These are phyloP conservation scores for Ormyrus labotus DNA, from an alignment of 2,888 invertebrate species.

Conservation along the genomic window DNA sequence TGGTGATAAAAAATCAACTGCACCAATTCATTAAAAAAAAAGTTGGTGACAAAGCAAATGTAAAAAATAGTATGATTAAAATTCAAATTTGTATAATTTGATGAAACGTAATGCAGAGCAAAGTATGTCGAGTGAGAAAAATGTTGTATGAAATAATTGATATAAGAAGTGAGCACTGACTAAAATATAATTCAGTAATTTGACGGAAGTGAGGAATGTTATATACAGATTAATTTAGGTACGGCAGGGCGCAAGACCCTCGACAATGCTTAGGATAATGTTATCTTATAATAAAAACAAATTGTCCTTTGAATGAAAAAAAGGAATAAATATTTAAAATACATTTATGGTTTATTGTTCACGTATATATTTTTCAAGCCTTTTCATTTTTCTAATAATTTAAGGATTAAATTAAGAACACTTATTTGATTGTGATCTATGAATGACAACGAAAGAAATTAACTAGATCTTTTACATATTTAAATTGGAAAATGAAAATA, in stretches of 20 bases:
- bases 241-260: conserved; percentile 70
- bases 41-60: conserved; percentile 52
- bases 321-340: conserved; percentile 76
- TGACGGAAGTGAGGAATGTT: conserved; percentile 72
- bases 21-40: conserved; percentile 27
- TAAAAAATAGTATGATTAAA: conserved; percentile 54
- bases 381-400: conserved; percentile 26
- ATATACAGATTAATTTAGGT: conserved; percentile 75
- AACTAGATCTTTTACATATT: neutral
- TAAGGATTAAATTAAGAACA: neutral
- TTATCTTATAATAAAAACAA: conserved; percentile 75
- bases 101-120: conserved; percentile 52
- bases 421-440: neutral
- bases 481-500: conserved; percentile 25
- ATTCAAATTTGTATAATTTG: conserved; percentile 58
- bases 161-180: conserved; percentile 59
- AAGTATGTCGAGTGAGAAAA: conserved; percentile 61
- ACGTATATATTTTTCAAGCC: conserved; percentile 37
- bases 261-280: conserved; percentile 75
- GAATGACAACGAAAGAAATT: neutral
- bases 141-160: conserved; percentile 53
- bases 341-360: conserved; percentile 62
- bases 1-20: conserved; percentile 51
- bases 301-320: conserved; percentile 74
- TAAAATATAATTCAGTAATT: conserved; percentile 70